phyloP scores from a whole-genome alignment of 2,888 invertebrate genomes.

The Halictus ligatus region DNA sequence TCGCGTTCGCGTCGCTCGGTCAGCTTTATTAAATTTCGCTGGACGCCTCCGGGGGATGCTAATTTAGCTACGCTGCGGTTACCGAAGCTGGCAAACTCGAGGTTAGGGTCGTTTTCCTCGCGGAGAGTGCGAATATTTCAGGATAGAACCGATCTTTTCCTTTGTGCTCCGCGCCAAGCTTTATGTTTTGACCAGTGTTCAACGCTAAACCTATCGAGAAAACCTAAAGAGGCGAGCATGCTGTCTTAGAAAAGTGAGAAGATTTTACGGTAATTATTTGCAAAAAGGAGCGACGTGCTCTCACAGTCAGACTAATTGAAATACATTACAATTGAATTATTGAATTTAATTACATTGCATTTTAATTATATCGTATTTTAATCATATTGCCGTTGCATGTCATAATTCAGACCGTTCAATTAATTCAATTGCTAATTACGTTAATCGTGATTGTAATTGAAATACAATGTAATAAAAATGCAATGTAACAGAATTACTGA shows the following conservation, averaged over 20 bases:
- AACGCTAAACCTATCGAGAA: background rate
- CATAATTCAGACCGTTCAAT: too few relatives aligned
- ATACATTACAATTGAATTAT: too few relatives aligned
- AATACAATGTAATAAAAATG: too few relatives aligned
- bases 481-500: too few relatives aligned
- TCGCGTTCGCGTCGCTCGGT: background rate
- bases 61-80: constrained; percentile 35
- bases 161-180: background rate
- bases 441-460: too few relatives aligned
- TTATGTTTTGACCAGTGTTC: background rate
- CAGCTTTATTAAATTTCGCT: constrained; percentile 42
- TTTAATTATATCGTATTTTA: too few relatives aligned
- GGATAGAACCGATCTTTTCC: background rate
- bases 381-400: too few relatives aligned
- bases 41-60: constrained; percentile 4
- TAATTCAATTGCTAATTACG: too few relatives aligned
- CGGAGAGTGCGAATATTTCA: constrained; percentile 11
- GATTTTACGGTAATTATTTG: background rate
- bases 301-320: too few relatives aligned
- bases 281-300: too few relatives aligned
- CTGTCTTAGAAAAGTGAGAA: background rate
- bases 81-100: background rate
- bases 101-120: constrained; percentile 13
- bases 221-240: too few relatives aligned
- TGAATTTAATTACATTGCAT: too few relatives aligned